phyloP scores from a whole-genome alignment of 2,888 invertebrate species.

The Campoplex capitator region DNA sequence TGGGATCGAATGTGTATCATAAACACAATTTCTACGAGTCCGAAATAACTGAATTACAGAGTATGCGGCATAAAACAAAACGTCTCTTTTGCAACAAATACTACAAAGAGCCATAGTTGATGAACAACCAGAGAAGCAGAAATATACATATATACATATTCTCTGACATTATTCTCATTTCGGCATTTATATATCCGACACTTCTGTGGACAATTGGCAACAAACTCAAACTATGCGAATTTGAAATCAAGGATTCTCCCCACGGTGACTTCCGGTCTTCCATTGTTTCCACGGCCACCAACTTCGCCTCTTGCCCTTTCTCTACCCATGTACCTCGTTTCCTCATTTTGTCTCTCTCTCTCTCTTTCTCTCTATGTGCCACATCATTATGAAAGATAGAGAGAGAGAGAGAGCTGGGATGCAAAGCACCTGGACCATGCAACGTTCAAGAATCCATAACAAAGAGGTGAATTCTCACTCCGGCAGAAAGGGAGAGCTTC shows the following conservation, averaged over 20 bases:
- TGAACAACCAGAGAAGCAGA: conserved; percentile 2
- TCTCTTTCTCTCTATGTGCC: conserved; percentile 51
- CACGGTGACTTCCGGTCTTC: conserved; percentile 50
- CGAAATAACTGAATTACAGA: neutral
- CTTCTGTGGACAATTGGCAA: conserved; percentile 38
- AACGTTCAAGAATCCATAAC: conserved; percentile 56
- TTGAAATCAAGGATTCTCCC: conserved; percentile 55
- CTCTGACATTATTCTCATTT: conserved; percentile 46
- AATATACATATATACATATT: neutral
- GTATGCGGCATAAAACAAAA: neutral
- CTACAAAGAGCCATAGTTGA: neutral
- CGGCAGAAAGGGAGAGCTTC: neutral
- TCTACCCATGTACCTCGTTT: conserved; percentile 59
- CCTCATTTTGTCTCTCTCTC: conserved; percentile 56
- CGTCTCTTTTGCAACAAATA: conserved; percentile 4
- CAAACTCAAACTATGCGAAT: conserved; percentile 59
- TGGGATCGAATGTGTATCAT: neutral
- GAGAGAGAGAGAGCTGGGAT: conserved; percentile 21
- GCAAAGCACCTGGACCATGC: conserved; percentile 46
- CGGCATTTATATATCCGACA: neutral
- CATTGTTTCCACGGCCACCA: conserved; percentile 55
- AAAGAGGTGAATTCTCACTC: conserved; percentile 73
- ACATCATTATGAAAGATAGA: conserved; percentile 37
- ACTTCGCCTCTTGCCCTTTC: conserved; percentile 61
- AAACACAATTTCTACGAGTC: neutral